Evolutionary conservation across 92 coral and sea anemone species (phyloP), one percentile per base, ranked within the genome.

Genomic region (Parazoanthus atlanticus): DNA sequence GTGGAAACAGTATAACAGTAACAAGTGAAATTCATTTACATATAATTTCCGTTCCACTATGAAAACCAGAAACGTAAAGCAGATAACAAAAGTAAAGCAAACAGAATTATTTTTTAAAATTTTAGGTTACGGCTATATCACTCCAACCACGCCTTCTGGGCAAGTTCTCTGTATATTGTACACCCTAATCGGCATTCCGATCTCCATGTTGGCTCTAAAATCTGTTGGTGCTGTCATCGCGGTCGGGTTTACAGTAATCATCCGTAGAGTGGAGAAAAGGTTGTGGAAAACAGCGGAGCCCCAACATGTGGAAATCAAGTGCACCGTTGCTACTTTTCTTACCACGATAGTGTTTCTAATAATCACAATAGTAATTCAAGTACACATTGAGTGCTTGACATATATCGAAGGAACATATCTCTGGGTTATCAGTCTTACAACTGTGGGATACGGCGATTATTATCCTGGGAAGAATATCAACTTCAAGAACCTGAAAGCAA

Each of bases 91-190:
- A 52, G 19, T 8, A 13, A 49, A 52, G 19, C 58, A 52, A 52
- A 52, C 58, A 13, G 3, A 46, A 46, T 11, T 12, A 0, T 8
- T 52, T 15, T 52, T 52, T 13, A 12, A 13, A 13, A 46, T 79
- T 84, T 19, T 64, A 91, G 93, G 93, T 12, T 91, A 91, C 74
- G 93, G 93, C 56, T 61, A 65, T 30, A 76, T 91, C 47, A 91
- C 93, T 43, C 88, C 91, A 66, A 80, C 72, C 28, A 91, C 88
- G 54, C 79, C 91, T n/a, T 25, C 56, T 36, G 93, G 93, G 47
- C 93, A 91, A 80, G 34, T 81, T 54, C 31, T 91, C 43, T 91
- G 93, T 43, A 28, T 91, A 33, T 61, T 88, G 3, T 69, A 80
- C 47, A 78, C 61, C 32, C 43, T 91, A 15, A 33, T 78, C 6